phyloP scores from a whole-genome alignment of 2,888 invertebrate genomes.

The Metallyticus violacea region DNA sequence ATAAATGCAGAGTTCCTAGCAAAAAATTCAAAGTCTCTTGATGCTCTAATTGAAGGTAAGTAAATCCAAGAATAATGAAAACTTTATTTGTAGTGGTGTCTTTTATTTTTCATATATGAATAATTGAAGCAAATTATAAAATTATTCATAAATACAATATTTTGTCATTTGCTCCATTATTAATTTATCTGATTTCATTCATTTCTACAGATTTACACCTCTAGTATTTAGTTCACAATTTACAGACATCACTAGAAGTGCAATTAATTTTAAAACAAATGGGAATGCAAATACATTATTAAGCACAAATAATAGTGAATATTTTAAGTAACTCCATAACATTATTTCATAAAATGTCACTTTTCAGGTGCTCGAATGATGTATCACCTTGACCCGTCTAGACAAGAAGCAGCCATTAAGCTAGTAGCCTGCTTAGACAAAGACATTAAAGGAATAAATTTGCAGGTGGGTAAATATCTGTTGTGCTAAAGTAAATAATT shows the following conservation, averaged over 20 bases:
- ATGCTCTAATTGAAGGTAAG: conserved; percentile 72
- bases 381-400: conserved; percentile 66
- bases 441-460: conserved; percentile 51
- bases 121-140: no score
- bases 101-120: not conserved
- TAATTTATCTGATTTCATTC: no score
- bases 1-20: conserved; percentile 70
- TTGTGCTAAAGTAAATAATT: no score
- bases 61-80: not conserved
- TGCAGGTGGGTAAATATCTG: conserved; percentile 47
- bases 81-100: not conserved
- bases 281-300: no score
- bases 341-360: not conserved
- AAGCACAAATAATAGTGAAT: no score
- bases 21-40: conserved; percentile 60
- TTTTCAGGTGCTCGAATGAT: conserved; percentile 66
- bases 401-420: conserved; percentile 62
- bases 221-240: no score
- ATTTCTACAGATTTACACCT: no score
- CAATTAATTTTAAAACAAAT: no score
- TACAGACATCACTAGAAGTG: no score
- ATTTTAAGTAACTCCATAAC: no score
- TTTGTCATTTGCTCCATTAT: no score
- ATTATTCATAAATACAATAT: no score
- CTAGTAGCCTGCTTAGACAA: conserved; percentile 57